Conservation (phyloP, 2,888 invertebrate species). For the Drosophila villosipedis region DNA sequence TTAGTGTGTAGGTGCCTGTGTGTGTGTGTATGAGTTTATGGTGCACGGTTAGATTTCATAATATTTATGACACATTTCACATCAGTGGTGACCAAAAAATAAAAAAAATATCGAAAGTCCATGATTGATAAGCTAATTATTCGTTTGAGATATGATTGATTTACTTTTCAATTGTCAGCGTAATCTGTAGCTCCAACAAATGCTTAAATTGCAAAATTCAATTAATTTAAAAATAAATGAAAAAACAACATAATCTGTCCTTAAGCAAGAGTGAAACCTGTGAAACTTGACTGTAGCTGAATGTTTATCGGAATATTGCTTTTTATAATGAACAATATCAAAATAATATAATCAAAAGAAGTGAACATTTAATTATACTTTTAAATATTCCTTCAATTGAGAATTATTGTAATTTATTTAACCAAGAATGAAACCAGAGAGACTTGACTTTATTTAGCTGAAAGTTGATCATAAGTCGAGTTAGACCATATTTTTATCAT, state of each 20-base stretch:
- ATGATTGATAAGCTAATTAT: slow-evolving; percentile 36
- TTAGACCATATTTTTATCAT: neutral
- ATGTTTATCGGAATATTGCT: neutral
- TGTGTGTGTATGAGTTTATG: slow-evolving; percentile 4
- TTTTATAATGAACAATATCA: neutral
- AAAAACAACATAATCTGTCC: neutral
- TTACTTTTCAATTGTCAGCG: neutral
- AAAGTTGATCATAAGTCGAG: too few relatives aligned
- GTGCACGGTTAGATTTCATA: slow-evolving; percentile 22
- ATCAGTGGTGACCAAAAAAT: slow-evolving; percentile 19
- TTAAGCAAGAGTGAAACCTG: neutral
- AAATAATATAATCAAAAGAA: neutral
- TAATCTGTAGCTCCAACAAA: neutral
- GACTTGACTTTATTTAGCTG: neutral
- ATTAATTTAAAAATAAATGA: neutral
- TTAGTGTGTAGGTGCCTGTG: slow-evolving; percentile 1
- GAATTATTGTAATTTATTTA: neutral
- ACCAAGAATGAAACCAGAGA: neutral
- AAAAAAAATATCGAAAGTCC: slow-evolving; percentile 25
- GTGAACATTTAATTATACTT: neutral
- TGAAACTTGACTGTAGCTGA: too few relatives aligned
- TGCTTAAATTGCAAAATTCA: neutral
- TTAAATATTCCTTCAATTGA: neutral
- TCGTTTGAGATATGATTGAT: neutral
- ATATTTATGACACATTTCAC: slow-evolving; percentile 37